Base-by-base conservation (phyloP, 1,140 invertebrate species). In the Sarcophaga bullata region DNA sequence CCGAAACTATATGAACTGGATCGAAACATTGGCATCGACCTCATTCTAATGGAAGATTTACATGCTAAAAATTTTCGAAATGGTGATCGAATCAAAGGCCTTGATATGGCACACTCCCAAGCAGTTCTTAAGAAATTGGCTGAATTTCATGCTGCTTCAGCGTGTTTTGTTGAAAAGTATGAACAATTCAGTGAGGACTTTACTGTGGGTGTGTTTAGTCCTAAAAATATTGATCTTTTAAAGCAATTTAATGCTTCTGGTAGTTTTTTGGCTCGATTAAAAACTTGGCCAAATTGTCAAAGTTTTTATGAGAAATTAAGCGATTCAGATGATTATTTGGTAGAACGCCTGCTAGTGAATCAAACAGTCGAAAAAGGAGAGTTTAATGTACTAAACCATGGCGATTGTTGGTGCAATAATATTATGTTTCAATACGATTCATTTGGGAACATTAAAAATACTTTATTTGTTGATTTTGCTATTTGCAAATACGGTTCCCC, bases 361-460 rank as follows among this genome's bases (percentile, higher is more conserved):
- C 87, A 87, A 46, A 84, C 84, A 50, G 76, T 84, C 62, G 82
- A 92, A 48, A 82, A 89, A 8, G 90, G 92, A 47, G 91, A 92
- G 50, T 93, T 94, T 82, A 91, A 92, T 82, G 93, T 94, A 7
- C 89, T 95, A 8, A 93, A 92, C 84, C 94, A 94, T 82, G 94
- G 94, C 10, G 94, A 94, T 85, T 91, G 91, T 10, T 94, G 93
- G 93, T 87, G 92, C 2, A 94, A 93, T 84, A 95, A 95, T 82
- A 93, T 94, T 86, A 87, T 95, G 84, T 94, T 94, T 81, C 88
- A 87, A 68, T 90, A 91, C 80, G 86, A 86, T 82, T 86, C 87
- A 6, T 86, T 89, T 48, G 90, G 89, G 6, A 90, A 91, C 84
- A 87, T 89, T 15, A 89, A 85, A 81, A 85, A 89, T 25, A 86